Percentiles rank a stretch among this genome's conserved stretches.
phyloP scores from a whole-genome alignment of 92 coral and sea anemone genomes.

The Meandrina meandrites region DNA sequence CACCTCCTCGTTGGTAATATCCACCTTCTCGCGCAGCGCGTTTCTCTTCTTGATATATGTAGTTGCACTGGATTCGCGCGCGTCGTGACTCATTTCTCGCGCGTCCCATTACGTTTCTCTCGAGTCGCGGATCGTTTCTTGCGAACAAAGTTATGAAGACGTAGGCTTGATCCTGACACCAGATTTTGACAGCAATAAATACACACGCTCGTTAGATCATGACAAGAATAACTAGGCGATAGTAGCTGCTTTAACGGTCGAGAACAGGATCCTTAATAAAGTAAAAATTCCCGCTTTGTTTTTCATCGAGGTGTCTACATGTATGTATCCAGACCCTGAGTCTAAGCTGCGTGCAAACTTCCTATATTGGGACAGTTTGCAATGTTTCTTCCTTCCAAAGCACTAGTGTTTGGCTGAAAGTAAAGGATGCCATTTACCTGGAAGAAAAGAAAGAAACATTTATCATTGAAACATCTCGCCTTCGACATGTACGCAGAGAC shows the following conservation, averaged over 20 bases:
- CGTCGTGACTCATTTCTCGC: background rate
- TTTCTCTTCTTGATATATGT: no score
- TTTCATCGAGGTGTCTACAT: background rate
- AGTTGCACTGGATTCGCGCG: background rate
- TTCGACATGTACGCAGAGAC: background rate
- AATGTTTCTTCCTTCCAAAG: slow-evolving; percentile 81
- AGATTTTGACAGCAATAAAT: background rate
- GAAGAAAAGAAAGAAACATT: background rate
- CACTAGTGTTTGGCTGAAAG: slow-evolving; percentile 54
- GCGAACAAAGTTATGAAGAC: background rate
- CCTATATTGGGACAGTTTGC: slow-evolving; percentile 60
- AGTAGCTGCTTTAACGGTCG: background rate
- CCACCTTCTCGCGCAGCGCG: no score
- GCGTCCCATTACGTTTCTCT: background rate
- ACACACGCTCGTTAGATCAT: background rate
- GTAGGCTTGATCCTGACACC: no score
- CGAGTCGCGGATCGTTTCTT: background rate
- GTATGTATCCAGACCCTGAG: background rate
- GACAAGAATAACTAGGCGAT: background rate
- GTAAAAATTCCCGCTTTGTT: background rate
- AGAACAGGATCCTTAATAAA: background rate
- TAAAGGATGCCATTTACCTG: slow-evolving; percentile 63
- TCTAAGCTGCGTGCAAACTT: background rate
- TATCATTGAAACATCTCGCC: background rate
- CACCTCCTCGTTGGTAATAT: no score